Percentiles rank a stretch among this genome's conserved stretches.
Conservation (phyloP, 35 echinoderm and acorn worm genomes). For the Ophiothrix spiculata region DNA sequence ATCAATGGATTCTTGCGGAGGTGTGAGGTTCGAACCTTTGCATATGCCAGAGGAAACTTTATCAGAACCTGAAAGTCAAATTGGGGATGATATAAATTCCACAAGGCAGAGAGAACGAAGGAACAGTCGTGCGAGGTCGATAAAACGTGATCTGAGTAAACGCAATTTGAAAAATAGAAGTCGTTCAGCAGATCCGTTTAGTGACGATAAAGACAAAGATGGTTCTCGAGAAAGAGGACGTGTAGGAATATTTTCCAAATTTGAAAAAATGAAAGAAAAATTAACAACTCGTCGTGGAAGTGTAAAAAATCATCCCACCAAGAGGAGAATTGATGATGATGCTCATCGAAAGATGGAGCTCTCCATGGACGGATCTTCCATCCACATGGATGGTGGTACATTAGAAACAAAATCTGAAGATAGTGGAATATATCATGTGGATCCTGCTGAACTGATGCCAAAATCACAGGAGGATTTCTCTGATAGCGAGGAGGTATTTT, state of each 20-base stretch:
- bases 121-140: slow-evolving; percentile 48
- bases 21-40: slow-evolving; percentile 49
- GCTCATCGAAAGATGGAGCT: slow-evolving; percentile 19
- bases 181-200: slow-evolving; percentile 74
- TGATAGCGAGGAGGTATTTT: slow-evolving; percentile 77
- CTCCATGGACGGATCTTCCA: slow-evolving; percentile 9
- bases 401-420: slow-evolving; percentile 93
- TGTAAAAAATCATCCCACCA: slow-evolving; percentile 50
- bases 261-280: slow-evolving; percentile 95
- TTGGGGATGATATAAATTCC: slow-evolving; percentile 63
- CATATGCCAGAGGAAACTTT: slow-evolving; percentile 61
- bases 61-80: slow-evolving; percentile 79
- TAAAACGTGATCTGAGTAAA: slow-evolving; percentile 53
- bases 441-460: slow-evolving; percentile 31
- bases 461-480: slow-evolving; percentile 70
- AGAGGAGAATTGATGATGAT: slow-evolving; percentile 59
- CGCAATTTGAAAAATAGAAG: slow-evolving; percentile 70
- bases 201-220: slow-evolving; percentile 70
- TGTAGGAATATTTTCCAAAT: slow-evolving; percentile 82
- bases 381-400: slow-evolving; percentile 70
- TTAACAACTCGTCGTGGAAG: slow-evolving; percentile 74
- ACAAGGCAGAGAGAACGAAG: slow-evolving; percentile 20
- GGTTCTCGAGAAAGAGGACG: slow-evolving; percentile 46
- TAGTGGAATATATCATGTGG: slow-evolving; percentile 82
- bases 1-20: slow-evolving; percentile 38